Evolutionary conservation across 2,797 vertebrate genomes (phyloP).

Genomic region (Scyliorhinus canicula): DNA sequence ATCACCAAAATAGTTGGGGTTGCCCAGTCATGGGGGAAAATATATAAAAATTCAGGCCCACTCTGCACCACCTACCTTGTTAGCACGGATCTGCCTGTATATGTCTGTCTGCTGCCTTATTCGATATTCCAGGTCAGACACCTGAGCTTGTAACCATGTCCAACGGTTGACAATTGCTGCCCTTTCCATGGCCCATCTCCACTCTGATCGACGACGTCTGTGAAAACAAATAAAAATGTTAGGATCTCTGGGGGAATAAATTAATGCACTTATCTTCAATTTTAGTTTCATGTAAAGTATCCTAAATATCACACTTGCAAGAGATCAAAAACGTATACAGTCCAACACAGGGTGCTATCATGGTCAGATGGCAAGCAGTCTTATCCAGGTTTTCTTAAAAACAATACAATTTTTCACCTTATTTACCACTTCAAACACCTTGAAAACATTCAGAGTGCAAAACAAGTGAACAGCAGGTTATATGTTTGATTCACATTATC

Average conservation of each 20-base stretch:
- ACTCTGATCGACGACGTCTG: constrained; percentile 44
- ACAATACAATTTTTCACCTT: neutral
- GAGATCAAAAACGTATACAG: neutral
- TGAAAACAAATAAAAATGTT: neutral
- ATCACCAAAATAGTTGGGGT: neutral
- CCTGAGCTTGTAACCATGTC: constrained; percentile 59
- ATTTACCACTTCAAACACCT: neutral
- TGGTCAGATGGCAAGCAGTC: too few species aligned
- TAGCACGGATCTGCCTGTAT: constrained; percentile 53
- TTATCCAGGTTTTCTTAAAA: neutral
- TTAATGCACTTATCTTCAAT: neutral
- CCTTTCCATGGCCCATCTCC: constrained; percentile 52
- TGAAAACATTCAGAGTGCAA: neutral
- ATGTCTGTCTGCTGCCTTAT: constrained; percentile 56
- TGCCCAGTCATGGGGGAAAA: neutral
- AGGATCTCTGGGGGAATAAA: neutral
- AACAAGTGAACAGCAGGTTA: neutral
- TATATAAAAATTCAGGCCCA: too few species aligned
- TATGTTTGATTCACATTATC: neutral
- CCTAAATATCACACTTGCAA: neutral
- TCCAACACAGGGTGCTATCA: neutral
- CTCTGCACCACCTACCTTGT: constrained; percentile 52
- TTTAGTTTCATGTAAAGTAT: neutral
- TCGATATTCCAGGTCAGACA: constrained; percentile 55
- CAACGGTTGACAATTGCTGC: constrained; percentile 56